Percentiles rank a stretch among this genome's conserved stretches.
Conservation (phyloP, 2,797 vertebrate species). For the Echiichthys vipera region DNA sequence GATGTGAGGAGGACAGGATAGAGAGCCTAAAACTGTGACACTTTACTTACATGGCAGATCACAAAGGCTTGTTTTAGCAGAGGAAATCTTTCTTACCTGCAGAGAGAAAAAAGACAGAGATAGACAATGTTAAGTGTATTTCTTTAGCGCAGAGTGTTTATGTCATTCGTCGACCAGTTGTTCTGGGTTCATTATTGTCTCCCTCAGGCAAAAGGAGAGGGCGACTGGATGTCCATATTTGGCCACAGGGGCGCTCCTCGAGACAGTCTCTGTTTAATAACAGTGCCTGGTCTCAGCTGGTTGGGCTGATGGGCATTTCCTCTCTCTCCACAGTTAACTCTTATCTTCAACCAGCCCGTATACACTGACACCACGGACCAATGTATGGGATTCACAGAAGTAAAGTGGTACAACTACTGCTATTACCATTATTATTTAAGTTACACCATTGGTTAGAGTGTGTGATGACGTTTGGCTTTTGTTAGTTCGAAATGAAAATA, state of each 20-base stretch:
- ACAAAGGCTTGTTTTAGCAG: constrained; percentile 50
- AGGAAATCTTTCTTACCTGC: constrained; percentile 79
- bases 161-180: constrained; percentile 58
- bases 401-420: not conserved
- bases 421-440: not conserved
- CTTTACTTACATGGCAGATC: constrained; percentile 76
- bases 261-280: constrained; percentile 75
- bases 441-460: too few relatives aligned
- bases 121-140: constrained; percentile 38
- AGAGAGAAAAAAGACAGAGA: constrained; percentile 38
- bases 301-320: constrained; percentile 50
- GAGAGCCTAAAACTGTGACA: constrained; percentile 45
- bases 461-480: too few relatives aligned
- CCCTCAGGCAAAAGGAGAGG: constrained; percentile 46
- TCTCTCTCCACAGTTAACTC: constrained; percentile 22
- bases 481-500: too few relatives aligned
- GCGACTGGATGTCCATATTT: constrained; percentile 80
- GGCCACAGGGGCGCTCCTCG: constrained; percentile 64
- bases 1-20: constrained; percentile 12
- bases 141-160: constrained; percentile 32
- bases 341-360: constrained; percentile 26
- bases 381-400: not conserved
- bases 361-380: constrained; percentile 21
- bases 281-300: constrained; percentile 69
- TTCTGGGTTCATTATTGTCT: constrained; percentile 49